Base-by-base conservation (phyloP, 2,113 vertebrate genomes). In the Aldabrachelys gigantea region DNA sequence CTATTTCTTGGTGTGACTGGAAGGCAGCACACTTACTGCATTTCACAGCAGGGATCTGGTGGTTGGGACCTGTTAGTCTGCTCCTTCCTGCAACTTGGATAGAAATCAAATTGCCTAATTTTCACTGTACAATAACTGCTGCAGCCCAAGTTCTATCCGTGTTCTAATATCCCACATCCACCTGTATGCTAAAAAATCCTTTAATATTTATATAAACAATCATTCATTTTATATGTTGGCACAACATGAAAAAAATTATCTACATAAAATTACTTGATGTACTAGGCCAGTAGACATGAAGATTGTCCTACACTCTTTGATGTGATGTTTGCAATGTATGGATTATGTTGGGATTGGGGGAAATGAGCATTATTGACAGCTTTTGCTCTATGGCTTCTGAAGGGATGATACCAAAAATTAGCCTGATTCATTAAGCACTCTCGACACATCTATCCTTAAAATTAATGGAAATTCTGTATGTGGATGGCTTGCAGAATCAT, bases 31-130 rank as follows among this genome's bases (percentile, higher is more conserved):
- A 54, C 21, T 54, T 54, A 22, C 24, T 88, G n/a, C 35, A 80
- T 80, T 90, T 6, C 35, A 53, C 17, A 53, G 27, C 21, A 41
- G 10, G 10, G 27, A 44, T 47, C 22, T 82, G n/a, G 56, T 80
- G 85, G 41, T 75, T 82, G 59, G 22, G 25, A 27, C 0, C 0
- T 1, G 2, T 3, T 47, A 9, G 1, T 1, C 31, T 76, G 53
- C n/a, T 31, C 24, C n/a, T 81, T 53, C 11, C 25, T 50, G 13
- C 50, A 49, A 62, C 10, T 50, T 88, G 44, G 78, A 80, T 10
- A 14, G 31, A 38, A 35, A 12, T 57, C 50, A 72, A 25, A 59
- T 19, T 47, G 38, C 14, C 14, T 8, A 50, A 12, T 72, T 72
- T 72, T 22, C 38, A 54, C 31, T 49, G 5, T 47, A 69, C 38